Evolutionary conservation across 2,113 vertebrate species (phyloP).

Genomic region (Anoura caudifer): DNA sequence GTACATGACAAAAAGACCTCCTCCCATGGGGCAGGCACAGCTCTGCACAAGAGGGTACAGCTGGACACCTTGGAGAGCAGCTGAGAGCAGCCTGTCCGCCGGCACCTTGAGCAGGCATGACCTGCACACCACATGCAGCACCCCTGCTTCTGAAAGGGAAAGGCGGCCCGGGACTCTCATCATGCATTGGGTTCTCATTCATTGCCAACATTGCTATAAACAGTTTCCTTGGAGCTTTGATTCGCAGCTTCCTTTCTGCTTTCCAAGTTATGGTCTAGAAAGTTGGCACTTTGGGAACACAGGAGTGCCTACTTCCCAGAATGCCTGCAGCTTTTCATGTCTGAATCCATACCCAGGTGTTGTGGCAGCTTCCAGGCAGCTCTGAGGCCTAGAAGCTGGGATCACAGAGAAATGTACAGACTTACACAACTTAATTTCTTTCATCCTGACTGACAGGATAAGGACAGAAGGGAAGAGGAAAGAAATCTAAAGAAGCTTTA

Average conservation of each 20-base stretch:
- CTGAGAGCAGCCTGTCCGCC: neutral
- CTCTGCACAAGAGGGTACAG: neutral
- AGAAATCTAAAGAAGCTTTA: conserved; percentile 47
- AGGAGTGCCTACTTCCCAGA: neutral
- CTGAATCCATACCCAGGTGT: neutral
- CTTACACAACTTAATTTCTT: conserved; percentile 46
- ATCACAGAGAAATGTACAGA: neutral
- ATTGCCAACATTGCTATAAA: neutral
- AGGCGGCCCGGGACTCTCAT: neutral
- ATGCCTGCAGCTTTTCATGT: neutral
- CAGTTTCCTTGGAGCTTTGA: neutral
- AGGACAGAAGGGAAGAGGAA: conserved; percentile 41
- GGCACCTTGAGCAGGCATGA: accelerated
- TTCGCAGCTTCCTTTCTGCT: neutral
- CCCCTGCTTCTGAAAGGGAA: neutral
- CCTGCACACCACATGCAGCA: accelerated
- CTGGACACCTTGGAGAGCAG: neutral
- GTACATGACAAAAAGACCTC: too few species aligned
- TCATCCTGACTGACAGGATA: conserved; percentile 66
- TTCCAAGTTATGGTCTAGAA: neutral
- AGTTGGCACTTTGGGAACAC: neutral
- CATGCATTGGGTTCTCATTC: neutral
- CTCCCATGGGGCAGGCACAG: neutral
- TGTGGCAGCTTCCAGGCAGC: neutral
- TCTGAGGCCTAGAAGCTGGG: neutral